Base-by-base conservation (phyloP, 2,797 vertebrate genomes). In the Nyctibius grandis region DNA sequence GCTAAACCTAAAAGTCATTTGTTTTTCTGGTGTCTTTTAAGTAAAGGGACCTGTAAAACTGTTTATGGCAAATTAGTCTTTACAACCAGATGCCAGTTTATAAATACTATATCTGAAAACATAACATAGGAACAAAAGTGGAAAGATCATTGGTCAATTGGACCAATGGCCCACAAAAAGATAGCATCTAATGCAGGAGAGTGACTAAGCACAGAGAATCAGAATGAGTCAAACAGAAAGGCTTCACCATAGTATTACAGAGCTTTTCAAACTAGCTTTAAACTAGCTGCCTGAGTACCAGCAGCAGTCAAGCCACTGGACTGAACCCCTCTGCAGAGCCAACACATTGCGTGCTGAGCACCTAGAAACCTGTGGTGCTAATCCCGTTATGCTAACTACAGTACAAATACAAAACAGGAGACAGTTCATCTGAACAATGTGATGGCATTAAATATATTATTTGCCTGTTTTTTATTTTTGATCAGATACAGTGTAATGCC, bases 341-440 rank as follows among this genome's bases (percentile, higher is more conserved):
- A 33, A 17, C 2, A 17, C 3, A 20, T 22, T 12, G 14, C 1
- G 0, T 44, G 34, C 6, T 48, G 40, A 81, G 25, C 31, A 20
- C 36, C n/a, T 40, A 34, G 69, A 42, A 83, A 13, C 36, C 33
- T 1, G 0, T 40, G 12, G 17, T 44, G 26, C 4, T 29, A n/a
- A 48, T 59, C n/a, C 10, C 2, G 0, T 77, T 50, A 18, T 3
- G 4, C 7, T 68, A 34, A 63, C n/a, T 14, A 33, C 12, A 50
- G 38, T 47, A 22, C 13, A 40, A 45, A 18, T 33, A 54, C 11
- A 20, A 78, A 92, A 75, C 3, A 53, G 7, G 25, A 40, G 34
- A 44, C 17, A 26, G 3, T 34, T 77, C 18, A 14, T 85, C n/a
- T 82, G 74, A 57, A 81, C 56, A 72, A 40, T 12, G 2, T 56